These are phyloP conservation scores for Dioctria rufipes DNA, from an alignment of 2,888 invertebrate species.

Conservation along the genomic window DNA sequence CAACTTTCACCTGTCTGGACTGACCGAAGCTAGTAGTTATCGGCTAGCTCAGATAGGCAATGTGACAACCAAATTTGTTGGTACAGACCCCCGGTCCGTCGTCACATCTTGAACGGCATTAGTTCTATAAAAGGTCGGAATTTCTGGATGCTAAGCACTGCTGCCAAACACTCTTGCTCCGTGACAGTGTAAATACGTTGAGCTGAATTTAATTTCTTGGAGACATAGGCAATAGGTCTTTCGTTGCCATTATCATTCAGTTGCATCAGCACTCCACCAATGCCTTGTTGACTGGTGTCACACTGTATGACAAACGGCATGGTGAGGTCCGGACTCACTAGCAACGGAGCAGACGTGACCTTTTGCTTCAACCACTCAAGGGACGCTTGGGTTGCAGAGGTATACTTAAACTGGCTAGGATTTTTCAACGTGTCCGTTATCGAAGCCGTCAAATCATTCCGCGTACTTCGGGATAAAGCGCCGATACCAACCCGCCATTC, in stretches of 20 bases:
- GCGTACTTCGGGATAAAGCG: slow-evolving; percentile 58
- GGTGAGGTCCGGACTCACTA: slow-evolving; percentile 53
- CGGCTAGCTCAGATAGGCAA: too few species aligned
- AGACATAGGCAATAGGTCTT: not conserved
- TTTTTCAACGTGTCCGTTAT: slow-evolving; percentile 23
- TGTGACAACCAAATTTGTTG: too few species aligned
- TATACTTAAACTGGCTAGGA: too few species aligned
- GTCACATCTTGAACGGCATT: too few species aligned
- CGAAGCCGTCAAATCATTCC: slow-evolving; percentile 32
- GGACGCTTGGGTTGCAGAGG: slow-evolving; percentile 23
- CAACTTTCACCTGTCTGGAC: too few species aligned
- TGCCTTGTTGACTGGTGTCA: slow-evolving; percentile 35
- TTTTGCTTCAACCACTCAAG: slow-evolving; percentile 43
- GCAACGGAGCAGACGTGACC: slow-evolving; percentile 12
- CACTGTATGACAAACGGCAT: slow-evolving; percentile 54
- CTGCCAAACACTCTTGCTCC: not conserved
- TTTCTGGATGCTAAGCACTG: slow-evolving; percentile 23
- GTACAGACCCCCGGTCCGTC: too few species aligned
- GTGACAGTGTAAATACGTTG: not conserved
- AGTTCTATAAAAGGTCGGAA: slow-evolving; percentile 39
- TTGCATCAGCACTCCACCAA: slow-evolving; percentile 56
- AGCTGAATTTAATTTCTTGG: not conserved
- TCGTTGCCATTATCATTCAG: slow-evolving; percentile 53
- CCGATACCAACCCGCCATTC: slow-evolving; percentile 59
- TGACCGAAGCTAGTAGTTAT: too few species aligned